These are phyloP conservation scores for Calyptommatus sinebrachiatus DNA, from an alignment of 2,113 vertebrate species.

Conservation along the genomic window DNA sequence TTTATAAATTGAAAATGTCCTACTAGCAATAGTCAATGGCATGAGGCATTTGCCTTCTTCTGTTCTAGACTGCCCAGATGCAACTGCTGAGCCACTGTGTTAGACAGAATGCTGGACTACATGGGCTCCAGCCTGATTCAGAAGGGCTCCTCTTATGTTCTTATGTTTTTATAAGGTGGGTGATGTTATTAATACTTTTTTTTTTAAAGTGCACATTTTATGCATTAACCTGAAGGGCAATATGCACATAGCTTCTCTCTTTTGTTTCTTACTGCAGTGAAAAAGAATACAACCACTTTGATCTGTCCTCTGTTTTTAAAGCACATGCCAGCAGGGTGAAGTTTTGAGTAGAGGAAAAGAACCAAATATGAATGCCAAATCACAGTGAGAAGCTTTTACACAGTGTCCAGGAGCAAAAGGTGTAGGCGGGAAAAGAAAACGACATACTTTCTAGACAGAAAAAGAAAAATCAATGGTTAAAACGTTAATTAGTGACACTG, in stretches of 20 bases:
- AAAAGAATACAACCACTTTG: not conserved
- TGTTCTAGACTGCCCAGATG: no score
- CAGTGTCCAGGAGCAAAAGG: not conserved
- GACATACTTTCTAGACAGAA: not conserved
- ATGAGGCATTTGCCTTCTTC: no score
- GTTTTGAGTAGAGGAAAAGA: not conserved
- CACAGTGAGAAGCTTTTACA: not conserved
- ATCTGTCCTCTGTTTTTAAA: not conserved
- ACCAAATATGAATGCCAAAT: conserved; percentile 1
- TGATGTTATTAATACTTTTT: not conserved
- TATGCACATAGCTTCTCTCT: not conserved
- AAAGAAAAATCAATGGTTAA: conserved; percentile 1
- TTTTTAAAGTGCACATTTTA: not conserved
- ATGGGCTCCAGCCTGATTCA: no score
- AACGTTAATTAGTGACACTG: not conserved
- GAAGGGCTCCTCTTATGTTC: no score
- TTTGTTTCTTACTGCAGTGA: not conserved
- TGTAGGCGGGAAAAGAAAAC: not conserved
- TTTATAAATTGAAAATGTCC: no score
- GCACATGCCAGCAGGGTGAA: not conserved
- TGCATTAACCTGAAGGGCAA: conserved; percentile 3
- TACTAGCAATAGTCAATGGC: no score
- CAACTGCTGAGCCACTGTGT: no score
- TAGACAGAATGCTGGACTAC: no score
- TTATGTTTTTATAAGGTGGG: not conserved